Conservation (phyloP, 2,888 invertebrate species). For the Autographa pulchrina region DNA sequence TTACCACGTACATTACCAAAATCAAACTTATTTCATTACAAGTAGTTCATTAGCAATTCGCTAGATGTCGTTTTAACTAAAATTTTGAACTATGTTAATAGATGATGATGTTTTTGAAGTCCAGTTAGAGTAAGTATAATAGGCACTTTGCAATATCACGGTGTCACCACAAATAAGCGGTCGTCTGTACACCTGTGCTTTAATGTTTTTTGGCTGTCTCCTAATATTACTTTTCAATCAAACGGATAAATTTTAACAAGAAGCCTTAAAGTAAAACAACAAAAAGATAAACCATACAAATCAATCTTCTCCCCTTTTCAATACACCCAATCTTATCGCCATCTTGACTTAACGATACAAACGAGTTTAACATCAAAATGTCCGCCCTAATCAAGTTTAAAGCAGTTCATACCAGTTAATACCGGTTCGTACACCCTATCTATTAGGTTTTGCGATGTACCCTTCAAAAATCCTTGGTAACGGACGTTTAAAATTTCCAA, state of each 20-base stretch:
- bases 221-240: conserved; percentile 6
- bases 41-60: too few relatives aligned
- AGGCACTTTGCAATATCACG: background rate
- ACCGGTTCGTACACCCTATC: conserved; percentile 53
- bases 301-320: conserved; percentile 33
- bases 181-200: background rate
- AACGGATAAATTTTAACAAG: conserved; percentile 2
- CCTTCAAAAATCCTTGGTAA: conserved; percentile 75
- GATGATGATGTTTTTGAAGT: too few relatives aligned
- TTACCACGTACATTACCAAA: too few relatives aligned
- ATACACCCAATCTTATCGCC: conserved; percentile 44
- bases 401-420: conserved; percentile 55
- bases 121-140: too few relatives aligned
- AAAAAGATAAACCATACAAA: conserved; percentile 21
- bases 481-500: conserved; percentile 81
- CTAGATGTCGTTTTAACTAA: too few relatives aligned
- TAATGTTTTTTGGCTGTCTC: background rate
- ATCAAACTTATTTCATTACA: background rate
- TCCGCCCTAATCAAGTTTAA: conserved; percentile 60
- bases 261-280: conserved; percentile 9
- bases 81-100: too few relatives aligned
- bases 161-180: background rate
- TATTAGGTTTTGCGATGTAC: conserved; percentile 54
- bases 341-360: conserved; percentile 58
- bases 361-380: conserved; percentile 57